Percentiles rank a stretch among this genome's conserved stretches.
Conservation (phyloP, 2,888 invertebrate species). For the Phengaris arion region DNA sequence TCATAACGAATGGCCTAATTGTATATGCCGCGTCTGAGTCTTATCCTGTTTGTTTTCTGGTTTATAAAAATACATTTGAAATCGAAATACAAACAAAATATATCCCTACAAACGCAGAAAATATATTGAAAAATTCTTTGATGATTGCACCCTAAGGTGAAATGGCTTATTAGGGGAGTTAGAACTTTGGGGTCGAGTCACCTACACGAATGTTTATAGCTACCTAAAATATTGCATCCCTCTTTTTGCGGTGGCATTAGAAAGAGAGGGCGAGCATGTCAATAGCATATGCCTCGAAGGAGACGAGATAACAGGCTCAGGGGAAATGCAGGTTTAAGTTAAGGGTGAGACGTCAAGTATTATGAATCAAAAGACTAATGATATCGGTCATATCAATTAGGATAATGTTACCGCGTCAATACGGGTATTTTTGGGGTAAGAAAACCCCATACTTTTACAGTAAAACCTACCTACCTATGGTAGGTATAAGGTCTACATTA, state of each 20-base stretch:
- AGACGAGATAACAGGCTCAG: constrained; percentile 58
- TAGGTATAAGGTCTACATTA: background rate
- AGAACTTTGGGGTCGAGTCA: constrained; percentile 74
- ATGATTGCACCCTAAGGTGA: constrained; percentile 65
- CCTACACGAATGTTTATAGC: constrained; percentile 60
- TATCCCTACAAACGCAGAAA: background rate
- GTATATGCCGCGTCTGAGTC: background rate
- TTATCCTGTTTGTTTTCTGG: background rate
- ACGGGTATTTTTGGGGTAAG: constrained; percentile 30
- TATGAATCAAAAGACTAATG: constrained; percentile 60
- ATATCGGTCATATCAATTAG: constrained; percentile 61
- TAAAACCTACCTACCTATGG: background rate
- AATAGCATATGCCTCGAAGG: constrained; percentile 49
- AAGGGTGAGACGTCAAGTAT: constrained; percentile 68
- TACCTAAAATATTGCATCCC: constrained; percentile 45
- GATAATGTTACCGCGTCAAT: constrained; percentile 48
- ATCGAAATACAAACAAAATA: constrained; percentile 4
- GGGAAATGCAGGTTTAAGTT: constrained; percentile 66
- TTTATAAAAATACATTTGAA: background rate
- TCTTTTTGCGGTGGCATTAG: constrained; percentile 41
- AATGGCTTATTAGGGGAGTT: constrained; percentile 76
- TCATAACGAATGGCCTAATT: no score
- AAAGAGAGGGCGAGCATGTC: constrained; percentile 52
- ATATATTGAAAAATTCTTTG: constrained; percentile 47
- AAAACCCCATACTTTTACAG: constrained; percentile 1